phyloP scores from a whole-genome alignment of 2,888 invertebrate species.

The Conops quadrifasciatus region DNA sequence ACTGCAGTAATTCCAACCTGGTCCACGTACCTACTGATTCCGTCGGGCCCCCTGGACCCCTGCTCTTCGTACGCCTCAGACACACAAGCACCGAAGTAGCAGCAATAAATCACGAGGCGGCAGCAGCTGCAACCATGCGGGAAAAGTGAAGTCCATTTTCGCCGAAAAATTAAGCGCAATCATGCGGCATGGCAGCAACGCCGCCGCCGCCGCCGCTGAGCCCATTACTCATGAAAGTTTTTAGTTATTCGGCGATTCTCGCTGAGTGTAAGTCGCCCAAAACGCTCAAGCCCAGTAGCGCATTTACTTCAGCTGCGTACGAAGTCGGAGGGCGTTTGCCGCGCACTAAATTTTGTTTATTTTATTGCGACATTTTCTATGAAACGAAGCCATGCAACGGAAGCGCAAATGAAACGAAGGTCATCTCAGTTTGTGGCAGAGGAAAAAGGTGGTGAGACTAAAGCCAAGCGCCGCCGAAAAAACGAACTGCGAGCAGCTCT shows the following conservation, averaged over 20 bases:
- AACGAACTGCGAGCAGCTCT: too few relatives aligned
- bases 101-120: slow-evolving; percentile 27
- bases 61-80: neutral
- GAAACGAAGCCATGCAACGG: too few relatives aligned
- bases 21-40: neutral
- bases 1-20: neutral
- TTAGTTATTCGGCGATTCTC: neutral
- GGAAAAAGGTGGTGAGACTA: too few relatives aligned
- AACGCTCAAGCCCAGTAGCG: neutral
- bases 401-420: too few relatives aligned
- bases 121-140: slow-evolving; percentile 12
- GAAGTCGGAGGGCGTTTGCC: neutral
- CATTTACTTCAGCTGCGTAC: neutral
- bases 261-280: neutral
- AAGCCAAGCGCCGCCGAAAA: too few relatives aligned
- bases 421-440: too few relatives aligned
- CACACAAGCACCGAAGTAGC: neutral
- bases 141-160: slow-evolving; percentile 6
- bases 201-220: neutral
- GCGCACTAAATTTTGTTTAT: too few relatives aligned
- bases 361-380: too few relatives aligned
- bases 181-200: slow-evolving; percentile 28
- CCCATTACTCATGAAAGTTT: slow-evolving; percentile 36
- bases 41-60: neutral
- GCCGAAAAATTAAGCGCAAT: slow-evolving; percentile 28